Conservation (phyloP, 2,888 invertebrate genomes). For the Sicus ferrugineus region DNA sequence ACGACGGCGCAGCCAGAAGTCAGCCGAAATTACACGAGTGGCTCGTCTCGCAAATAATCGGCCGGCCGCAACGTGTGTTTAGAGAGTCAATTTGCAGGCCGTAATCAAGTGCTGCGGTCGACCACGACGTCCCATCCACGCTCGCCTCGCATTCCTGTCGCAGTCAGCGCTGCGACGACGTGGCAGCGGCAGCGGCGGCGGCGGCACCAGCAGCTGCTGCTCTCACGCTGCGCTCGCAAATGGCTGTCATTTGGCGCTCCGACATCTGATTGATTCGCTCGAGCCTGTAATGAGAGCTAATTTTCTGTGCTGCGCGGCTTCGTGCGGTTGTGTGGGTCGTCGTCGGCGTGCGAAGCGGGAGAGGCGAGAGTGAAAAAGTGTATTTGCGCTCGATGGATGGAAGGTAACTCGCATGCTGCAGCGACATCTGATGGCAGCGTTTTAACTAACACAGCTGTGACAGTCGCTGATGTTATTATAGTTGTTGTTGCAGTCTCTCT, state of each 20-base stretch:
- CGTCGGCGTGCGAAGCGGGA: too few species aligned
- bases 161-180: background rate
- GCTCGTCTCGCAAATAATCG: background rate
- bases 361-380: background rate
- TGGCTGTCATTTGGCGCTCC: constrained; percentile 12
- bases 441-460: constrained; percentile 7
- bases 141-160: background rate
- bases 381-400: background rate
- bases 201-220: background rate
- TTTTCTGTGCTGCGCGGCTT: constrained; percentile 19
- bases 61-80: background rate
- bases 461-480: constrained; percentile 4
- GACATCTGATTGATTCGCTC: constrained; percentile 26
- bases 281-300: constrained; percentile 24
- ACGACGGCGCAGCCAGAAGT: background rate
- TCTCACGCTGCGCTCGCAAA: background rate
- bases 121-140: background rate
- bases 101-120: constrained; percentile 1
- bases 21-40: background rate
- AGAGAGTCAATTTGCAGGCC: background rate
- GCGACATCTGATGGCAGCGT: constrained; percentile 4
- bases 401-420: constrained; percentile 8
- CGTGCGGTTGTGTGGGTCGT: background rate
- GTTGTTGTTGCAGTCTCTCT: background rate
- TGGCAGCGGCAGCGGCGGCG: background rate